phyloP scores from a whole-genome alignment of 2,113 vertebrate genomes.

The Mionectes macconnelli region DNA sequence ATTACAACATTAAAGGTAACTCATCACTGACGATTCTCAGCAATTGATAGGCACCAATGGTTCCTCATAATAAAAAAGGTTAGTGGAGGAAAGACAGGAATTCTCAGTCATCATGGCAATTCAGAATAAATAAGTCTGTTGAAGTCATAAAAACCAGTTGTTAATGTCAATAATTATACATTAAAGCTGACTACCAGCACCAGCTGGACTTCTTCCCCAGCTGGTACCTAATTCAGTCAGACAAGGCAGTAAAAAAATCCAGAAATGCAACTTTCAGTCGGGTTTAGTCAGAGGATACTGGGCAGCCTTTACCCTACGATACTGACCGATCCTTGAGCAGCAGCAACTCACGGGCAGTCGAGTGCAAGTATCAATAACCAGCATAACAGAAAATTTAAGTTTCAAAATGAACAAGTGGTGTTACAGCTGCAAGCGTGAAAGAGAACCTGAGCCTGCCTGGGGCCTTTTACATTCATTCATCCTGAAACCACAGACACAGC shows the following conservation, averaged over 20 bases:
- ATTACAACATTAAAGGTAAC: background rate
- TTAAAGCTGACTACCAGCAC: background rate
- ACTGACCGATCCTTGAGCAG: background rate
- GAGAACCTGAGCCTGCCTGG: background rate
- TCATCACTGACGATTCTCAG: background rate
- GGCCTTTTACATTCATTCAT: accelerated
- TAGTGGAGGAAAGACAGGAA: background rate
- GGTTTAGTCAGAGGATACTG: background rate
- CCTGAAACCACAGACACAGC: background rate
- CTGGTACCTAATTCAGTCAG: background rate
- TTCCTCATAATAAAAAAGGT: background rate
- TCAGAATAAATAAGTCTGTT: background rate
- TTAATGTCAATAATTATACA: background rate
- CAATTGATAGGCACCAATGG: background rate
- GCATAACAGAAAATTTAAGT: background rate
- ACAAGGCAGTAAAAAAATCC: background rate
- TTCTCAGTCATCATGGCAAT: background rate
- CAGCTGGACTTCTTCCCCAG: background rate
- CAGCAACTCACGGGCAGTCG: background rate
- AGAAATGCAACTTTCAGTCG: background rate
- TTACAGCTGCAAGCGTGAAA: background rate
- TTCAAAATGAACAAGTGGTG: background rate
- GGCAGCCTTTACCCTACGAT: background rate
- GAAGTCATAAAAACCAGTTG: background rate
- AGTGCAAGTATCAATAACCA: background rate